Base-by-base conservation (phyloP, 2,888 invertebrate genomes). In the Lucinisca nassula region DNA sequence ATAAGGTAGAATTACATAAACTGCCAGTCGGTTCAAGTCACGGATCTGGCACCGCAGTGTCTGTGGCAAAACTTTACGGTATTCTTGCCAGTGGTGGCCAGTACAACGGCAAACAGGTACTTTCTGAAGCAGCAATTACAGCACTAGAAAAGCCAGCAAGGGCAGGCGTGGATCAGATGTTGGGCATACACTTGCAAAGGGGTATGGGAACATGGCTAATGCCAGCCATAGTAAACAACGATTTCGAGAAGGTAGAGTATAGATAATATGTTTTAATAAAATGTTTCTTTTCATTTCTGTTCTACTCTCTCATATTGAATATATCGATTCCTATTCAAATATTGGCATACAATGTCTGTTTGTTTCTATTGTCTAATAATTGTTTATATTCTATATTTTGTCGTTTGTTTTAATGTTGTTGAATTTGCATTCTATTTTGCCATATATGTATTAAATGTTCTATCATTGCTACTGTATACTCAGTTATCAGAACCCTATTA, bases 41-140 rank as follows among this genome's bases (percentile, higher is more conserved):
- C 83, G 94, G 94, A 6, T 90, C 88, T 30, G 93, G 93, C 10
- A 92, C 95, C 90, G 93, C 94, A 21, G 84, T 74, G 17, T 91
- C 91, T 30, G 79, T 93, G 81, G 93, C 94, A 21, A 93, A 93
- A 81, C 73, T 94, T 21, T 90, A 91, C 76, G 92, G 93, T 17
- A 92, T 94, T 74, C 75, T 94, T 70, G 93, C 93, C 72, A 94
- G 94, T 87, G 95, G 95, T 38, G 93, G 94, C 2, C 58, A 61
- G 3, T 40, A 51, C 38, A 40, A 90, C 32, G 92, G 92, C 27
- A 90, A 85, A 67, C 82, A 72, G 35, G 75, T 94, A 58, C 75
- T 94, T 37, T 92, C 94, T 10, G 70, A 82, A n/a, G 86, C 85
- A 32, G 82, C 87, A 1, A 91, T 93, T 27, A 75, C 85, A 61